A percentile compares a stretch with the other conserved stretches of the same genome.
These are phyloP conservation scores for Todus mexicanus DNA, from an alignment of 2,797 vertebrate species.

Conservation along the genomic window DNA sequence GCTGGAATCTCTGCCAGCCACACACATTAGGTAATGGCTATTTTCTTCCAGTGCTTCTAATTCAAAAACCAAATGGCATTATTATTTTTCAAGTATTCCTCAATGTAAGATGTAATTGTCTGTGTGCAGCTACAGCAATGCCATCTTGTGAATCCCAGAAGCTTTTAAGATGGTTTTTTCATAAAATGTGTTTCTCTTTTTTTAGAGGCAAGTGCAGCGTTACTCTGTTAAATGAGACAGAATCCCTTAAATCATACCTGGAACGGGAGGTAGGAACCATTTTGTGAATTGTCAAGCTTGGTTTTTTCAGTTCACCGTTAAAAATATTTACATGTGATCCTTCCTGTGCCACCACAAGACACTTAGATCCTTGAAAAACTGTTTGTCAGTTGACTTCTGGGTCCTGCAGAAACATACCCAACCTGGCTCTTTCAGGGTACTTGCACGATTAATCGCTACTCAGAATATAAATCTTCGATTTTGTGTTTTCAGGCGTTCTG, in stretches of 20 bases:
- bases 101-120: background rate
- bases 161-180: background rate
- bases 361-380: background rate
- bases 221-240: constrained; percentile 95
- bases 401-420: background rate
- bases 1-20: constrained; percentile 93
- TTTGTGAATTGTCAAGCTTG: constrained; percentile 6
- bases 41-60: background rate
- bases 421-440: background rate
- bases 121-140: background rate
- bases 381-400: background rate
- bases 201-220: constrained; percentile 97
- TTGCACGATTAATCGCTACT: background rate
- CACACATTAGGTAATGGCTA: constrained; percentile 89
- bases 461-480: background rate
- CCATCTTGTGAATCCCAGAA: background rate
- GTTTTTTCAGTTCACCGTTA: background rate
- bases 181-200: constrained; percentile 22
- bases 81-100: background rate
- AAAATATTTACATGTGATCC: background rate
- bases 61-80: background rate
- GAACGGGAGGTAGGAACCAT: constrained; percentile 88
- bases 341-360: background rate
- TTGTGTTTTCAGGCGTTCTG: background rate
- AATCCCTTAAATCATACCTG: constrained; percentile 96